Conservation (phyloP, 2,113 vertebrate genomes). For the Phaetusa simplex region DNA sequence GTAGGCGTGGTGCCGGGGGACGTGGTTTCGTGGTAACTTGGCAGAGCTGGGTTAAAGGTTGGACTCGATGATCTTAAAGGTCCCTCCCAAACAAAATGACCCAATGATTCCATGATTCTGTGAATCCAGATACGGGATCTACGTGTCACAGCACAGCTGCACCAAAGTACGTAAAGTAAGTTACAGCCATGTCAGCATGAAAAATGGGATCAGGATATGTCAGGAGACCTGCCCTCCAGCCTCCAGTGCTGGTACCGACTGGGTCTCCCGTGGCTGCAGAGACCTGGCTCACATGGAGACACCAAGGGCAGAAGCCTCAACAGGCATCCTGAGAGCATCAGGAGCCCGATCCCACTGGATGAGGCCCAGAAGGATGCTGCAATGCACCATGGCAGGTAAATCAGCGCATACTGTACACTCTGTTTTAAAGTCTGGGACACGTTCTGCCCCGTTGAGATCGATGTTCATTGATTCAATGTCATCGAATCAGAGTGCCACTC, state of each 20-base stretch:
- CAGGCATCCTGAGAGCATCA: background rate
- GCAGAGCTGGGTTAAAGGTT: background rate
- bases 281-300: background rate
- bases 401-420: background rate
- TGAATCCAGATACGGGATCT: background rate
- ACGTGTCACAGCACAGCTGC: background rate
- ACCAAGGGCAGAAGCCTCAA: background rate
- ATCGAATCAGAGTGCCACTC: background rate
- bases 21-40: background rate
- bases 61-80: background rate
- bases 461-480: rapidly evolving
- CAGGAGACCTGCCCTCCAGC: background rate
- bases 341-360: background rate
- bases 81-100: background rate
- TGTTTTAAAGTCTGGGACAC: background rate
- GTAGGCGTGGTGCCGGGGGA: background rate
- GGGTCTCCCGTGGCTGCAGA: background rate
- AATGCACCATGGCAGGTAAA: rapidly evolving
- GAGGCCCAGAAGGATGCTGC: background rate
- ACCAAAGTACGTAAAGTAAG: background rate
- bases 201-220: background rate
- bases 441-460: background rate
- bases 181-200: background rate
- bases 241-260: background rate
- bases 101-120: background rate